Base-by-base conservation (phyloP, 2,888 invertebrate genomes). In the Drosophila suboccidentalis region DNA sequence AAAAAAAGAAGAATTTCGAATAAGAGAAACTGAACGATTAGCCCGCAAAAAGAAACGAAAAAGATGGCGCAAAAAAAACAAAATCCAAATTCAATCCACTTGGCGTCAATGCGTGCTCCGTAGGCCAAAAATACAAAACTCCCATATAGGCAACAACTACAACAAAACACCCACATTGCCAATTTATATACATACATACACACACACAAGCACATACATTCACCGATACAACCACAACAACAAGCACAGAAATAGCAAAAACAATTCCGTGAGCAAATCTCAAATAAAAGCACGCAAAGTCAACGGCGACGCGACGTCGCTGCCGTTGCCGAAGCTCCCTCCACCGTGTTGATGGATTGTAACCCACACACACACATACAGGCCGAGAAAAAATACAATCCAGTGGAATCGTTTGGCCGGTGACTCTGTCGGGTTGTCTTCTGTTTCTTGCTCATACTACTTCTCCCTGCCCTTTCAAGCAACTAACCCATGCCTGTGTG, bases 241-340 rank as follows among this genome's bases (percentile, higher is more conserved):
- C 43, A 41, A 15, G 10, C 39, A 19, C 43, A 41, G 13, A 19
- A 41, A 75, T 47, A 73, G 60, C 66, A 59, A 71, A 54, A 77
- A 57, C 78, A 81, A 74, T 82, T 76, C 81, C 79, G 83, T 86
- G 87, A 79, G 80, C 87, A 82, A 84, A 84, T 81, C 80, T 78
- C 70, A 84, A 87, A 87, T 87, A 84, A 87, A 84, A 87, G 84
- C 84, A 83, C 78, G 79, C 81, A 81, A 66, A 86, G 67, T 70
- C 79, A 80, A 58, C 73, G 76, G 62, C 67, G 64, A 64, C 67
- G 64, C 73, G 46, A 59, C 70, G 54, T 60, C 65, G 76, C 59
- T 44, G 75, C 26, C 43, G 26, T 34, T 47, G 54, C 53, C 44
- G 44, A 34, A 44, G 55, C 44, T 54, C 26, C 26, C 57, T n/a